Percentiles rank a stretch among this genome's conserved stretches.
These are phyloP conservation scores for Tupiocoris notatus DNA, from an alignment of 2,888 invertebrate genomes.

Conservation along the genomic window DNA sequence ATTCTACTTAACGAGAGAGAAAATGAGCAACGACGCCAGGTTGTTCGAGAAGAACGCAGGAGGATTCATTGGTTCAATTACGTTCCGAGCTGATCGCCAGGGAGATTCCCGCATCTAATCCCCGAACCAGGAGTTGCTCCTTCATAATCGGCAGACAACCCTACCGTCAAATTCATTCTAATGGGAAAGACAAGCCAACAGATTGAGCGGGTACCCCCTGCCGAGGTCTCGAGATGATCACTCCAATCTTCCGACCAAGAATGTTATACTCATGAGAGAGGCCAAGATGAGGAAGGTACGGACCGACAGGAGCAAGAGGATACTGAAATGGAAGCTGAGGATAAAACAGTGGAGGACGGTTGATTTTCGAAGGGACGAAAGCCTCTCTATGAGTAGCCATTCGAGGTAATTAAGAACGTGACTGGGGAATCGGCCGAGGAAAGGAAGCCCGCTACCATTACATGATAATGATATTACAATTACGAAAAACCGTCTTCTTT, in stretches of 20 bases:
- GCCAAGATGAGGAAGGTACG: neutral
- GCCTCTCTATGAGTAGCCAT: constrained; percentile 9
- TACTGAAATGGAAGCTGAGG: neutral
- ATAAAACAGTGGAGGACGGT: neutral
- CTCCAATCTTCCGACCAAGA: constrained; percentile 13
- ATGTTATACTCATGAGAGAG: neutral
- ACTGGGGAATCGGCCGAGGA: neutral
- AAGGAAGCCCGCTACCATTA: constrained; percentile 20
- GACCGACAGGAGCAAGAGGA: neutral
- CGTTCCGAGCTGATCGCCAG: neutral
- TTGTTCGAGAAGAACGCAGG: neutral
- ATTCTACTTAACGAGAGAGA: too few relatives aligned
- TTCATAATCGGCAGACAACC: constrained; percentile 11
- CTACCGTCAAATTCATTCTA: constrained; percentile 31
- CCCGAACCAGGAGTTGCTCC: neutral
- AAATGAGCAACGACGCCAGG: too few relatives aligned
- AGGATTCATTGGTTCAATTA: neutral
- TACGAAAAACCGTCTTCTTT: constrained; percentile 14
- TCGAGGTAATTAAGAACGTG: constrained; percentile 38
- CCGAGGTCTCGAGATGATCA: constrained; percentile 29
- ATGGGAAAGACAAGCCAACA: constrained; percentile 15
- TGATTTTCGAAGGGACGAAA: neutral
- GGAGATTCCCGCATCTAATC: neutral
- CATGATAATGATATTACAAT: constrained; percentile 40
- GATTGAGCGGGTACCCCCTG: constrained; percentile 9